phyloP scores from a whole-genome alignment of 2,888 invertebrate species.

The Autographa pulchrina region DNA sequence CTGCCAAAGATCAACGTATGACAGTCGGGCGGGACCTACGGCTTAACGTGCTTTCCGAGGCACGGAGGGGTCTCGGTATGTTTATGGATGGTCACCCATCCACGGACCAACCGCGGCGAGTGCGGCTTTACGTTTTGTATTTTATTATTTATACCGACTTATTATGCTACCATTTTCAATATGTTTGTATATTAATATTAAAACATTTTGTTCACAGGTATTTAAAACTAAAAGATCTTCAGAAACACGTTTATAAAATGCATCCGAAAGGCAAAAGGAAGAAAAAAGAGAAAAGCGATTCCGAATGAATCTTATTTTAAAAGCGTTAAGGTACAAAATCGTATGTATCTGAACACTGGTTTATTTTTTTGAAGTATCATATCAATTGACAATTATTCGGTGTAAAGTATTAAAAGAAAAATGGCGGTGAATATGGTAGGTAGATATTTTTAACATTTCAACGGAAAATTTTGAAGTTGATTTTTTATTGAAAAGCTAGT shows the following conservation, averaged over 20 bases:
- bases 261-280: conserved; percentile 71
- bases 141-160: background rate
- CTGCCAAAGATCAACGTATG: no score
- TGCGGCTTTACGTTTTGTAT: no score
- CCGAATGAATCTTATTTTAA: conserved; percentile 46
- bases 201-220: conserved; percentile 64
- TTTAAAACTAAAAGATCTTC: conserved; percentile 75
- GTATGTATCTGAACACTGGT: conserved; percentile 12
- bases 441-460: no score
- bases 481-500: no score
- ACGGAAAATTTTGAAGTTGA: no score
- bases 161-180: no score
- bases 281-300: conserved; percentile 64
- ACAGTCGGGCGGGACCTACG: no score
- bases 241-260: conserved; percentile 78
- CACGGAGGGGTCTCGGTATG: no score
- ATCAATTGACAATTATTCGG: conserved; percentile 21
- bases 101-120: no score
- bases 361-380: conserved; percentile 29
- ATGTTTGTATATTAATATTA: background rate
- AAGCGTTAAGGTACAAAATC: conserved; percentile 47
- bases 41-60: no score
- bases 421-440: background rate
- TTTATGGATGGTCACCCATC: no score
- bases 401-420: no score